Conservation (phyloP, 2,113 vertebrate genomes). For the Pimephales promelas region DNA sequence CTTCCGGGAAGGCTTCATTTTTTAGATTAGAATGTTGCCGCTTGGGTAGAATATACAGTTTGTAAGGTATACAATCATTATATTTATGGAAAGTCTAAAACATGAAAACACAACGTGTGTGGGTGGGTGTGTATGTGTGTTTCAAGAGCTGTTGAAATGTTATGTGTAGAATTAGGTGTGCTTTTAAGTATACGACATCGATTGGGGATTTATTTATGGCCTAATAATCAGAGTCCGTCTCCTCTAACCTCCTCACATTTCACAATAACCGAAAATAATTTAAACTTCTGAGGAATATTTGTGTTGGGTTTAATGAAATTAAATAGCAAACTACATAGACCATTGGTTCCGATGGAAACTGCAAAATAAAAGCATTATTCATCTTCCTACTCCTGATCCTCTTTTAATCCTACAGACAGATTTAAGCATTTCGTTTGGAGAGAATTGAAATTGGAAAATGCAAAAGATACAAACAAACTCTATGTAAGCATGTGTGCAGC, state of each 20-base stretch:
- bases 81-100: no score
- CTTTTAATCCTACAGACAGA: not conserved
- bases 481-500: not conserved
- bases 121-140: no score
- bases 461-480: not conserved
- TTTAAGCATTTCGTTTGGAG: not conserved
- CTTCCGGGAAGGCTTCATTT: no score
- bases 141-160: no score
- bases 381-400: not conserved
- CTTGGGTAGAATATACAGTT: no score
- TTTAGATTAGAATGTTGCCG: no score
- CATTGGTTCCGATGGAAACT: not conserved
- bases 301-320: not conserved
- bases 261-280: not conserved
- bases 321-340: not conserved
- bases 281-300: conserved; percentile 2
- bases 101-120: no score
- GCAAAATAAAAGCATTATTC: not conserved
- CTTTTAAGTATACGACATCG: not conserved
- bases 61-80: no score
- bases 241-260: not conserved
- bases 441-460: not conserved
- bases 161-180: not conserved
- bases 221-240: not conserved
- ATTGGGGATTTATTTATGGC: not conserved